Evolutionary conservation across 2,113 vertebrate genomes (phyloP).

Genomic region (Meriones unguiculatus): DNA sequence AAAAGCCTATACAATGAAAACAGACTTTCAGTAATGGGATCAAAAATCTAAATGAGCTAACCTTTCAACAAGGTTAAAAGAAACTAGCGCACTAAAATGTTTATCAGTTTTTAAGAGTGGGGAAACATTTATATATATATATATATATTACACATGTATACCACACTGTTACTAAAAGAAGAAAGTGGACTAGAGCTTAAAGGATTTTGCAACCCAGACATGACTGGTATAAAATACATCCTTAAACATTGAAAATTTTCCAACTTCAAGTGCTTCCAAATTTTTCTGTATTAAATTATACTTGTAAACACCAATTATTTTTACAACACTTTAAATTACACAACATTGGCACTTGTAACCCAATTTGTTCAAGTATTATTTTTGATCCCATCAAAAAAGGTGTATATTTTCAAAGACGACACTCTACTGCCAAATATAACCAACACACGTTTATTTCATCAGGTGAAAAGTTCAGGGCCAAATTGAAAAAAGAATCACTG

Average conservation of each 20-base stretch:
- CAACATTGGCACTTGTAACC: conserved; percentile 35
- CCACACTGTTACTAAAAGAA: conserved; percentile 22
- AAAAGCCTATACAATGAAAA: neutral
- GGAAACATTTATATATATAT: neutral
- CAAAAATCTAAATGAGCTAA: neutral
- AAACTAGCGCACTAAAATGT: neutral
- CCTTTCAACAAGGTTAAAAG: conserved; percentile 21
- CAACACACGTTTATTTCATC: conserved; percentile 60
- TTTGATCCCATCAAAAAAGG: conserved; percentile 67
- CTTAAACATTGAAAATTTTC: conserved; percentile 69
- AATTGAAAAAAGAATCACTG: neutral
- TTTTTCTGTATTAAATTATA: conserved; percentile 71
- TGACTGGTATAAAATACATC: neutral
- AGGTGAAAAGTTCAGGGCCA: conserved; percentile 64
- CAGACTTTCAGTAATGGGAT: neutral
- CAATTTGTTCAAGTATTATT: conserved; percentile 67
- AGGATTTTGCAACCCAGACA: neutral
- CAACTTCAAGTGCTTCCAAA: conserved; percentile 64
- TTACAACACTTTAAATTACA: conserved; percentile 72
- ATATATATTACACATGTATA: conserved; percentile 20
- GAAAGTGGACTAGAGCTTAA: conserved; percentile 12
- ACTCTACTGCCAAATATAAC: conserved; percentile 65
- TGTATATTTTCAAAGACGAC: conserved; percentile 73
- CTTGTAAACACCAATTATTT: conserved; percentile 76
- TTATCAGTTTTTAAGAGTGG: neutral